These are phyloP conservation scores for Pediacus dermestoides DNA, from an alignment of 2,888 invertebrate genomes.

Conservation along the genomic window DNA sequence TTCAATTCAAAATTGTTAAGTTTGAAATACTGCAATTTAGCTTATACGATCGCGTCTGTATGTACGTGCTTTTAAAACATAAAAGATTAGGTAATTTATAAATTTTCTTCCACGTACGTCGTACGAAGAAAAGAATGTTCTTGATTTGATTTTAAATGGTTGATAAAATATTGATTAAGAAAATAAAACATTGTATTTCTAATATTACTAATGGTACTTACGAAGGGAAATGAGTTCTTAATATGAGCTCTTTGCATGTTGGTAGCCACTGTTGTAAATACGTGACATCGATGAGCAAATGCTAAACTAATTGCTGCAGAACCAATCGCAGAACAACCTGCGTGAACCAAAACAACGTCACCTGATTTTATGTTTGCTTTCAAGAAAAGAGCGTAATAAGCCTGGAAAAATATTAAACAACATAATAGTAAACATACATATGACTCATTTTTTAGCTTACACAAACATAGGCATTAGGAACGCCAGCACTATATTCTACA, in stretches of 20 bases:
- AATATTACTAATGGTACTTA: no score
- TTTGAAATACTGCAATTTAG: no score
- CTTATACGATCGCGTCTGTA: no score
- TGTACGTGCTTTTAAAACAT: no score
- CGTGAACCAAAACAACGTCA: slow-evolving; percentile 54
- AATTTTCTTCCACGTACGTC: no score
- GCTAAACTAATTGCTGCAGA: slow-evolving; percentile 68
- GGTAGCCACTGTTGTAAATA: slow-evolving; percentile 62
- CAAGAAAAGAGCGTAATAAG: slow-evolving; percentile 48
- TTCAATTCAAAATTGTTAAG: no score
- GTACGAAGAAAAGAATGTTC: no score
- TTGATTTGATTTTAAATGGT: no score
- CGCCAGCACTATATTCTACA: slow-evolving; percentile 70
- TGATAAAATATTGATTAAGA: no score
- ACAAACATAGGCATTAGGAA: slow-evolving; percentile 76
- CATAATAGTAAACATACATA: slow-evolving; percentile 10
- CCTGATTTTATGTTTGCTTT: slow-evolving; percentile 40
- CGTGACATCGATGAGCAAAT: slow-evolving; percentile 55
- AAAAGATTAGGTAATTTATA: no score
- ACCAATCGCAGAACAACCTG: slow-evolving; percentile 65
- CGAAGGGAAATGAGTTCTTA: slow-evolving; percentile 39
- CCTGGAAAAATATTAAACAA: slow-evolving; percentile 47
- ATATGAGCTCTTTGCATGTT: slow-evolving; percentile 41
- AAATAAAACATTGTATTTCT: no score
- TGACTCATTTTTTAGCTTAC: slow-evolving; percentile 32